phyloP scores from a whole-genome alignment of 2,113 vertebrate genomes.

The Hippocampus barbouri region DNA sequence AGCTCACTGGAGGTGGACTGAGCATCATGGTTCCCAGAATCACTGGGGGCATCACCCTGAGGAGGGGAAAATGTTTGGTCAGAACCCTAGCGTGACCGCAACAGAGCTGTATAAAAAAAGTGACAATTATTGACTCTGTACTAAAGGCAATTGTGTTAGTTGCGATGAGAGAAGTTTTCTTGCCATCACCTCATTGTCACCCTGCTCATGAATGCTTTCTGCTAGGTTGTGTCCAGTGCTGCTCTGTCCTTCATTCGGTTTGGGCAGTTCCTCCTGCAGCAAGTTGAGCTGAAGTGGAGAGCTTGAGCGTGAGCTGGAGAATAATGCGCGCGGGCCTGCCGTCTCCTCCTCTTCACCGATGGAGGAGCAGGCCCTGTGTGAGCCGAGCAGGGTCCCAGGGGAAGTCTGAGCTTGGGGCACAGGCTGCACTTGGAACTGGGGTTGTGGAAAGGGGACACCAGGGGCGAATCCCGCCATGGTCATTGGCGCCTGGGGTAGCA shows the following conservation, averaged over 20 bases:
- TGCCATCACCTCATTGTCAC: constrained; percentile 48
- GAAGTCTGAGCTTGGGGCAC: constrained; percentile 8
- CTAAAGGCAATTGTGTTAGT: neutral
- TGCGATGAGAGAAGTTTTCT: neutral
- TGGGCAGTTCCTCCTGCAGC: constrained; percentile 80
- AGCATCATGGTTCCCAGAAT: constrained; percentile 59
- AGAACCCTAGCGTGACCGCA: neutral
- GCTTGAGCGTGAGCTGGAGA: constrained; percentile 78
- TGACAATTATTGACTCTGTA: neutral
- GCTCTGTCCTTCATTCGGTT: constrained; percentile 52
- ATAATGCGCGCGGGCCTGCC: constrained; percentile 40
- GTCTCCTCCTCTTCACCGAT: constrained; percentile 52
- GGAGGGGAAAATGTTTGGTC: constrained; percentile 21
- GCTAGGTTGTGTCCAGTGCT: constrained; percentile 44
- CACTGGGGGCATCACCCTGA: constrained; percentile 63
- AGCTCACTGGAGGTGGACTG: constrained; percentile 66
- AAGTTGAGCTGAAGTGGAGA: constrained; percentile 83
- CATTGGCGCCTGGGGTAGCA: constrained; percentile 44
- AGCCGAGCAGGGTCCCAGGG: constrained; percentile 31
- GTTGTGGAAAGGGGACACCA: constrained; percentile 39
- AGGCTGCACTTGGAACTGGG: constrained; percentile 39
- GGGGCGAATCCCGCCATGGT: constrained; percentile 36
- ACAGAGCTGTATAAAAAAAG: neutral
- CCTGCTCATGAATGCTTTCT: constrained; percentile 61
- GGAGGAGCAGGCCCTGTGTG: constrained; percentile 47